phyloP scores from a whole-genome alignment of 2,888 invertebrate genomes.

The Polydesmus complanatus region DNA sequence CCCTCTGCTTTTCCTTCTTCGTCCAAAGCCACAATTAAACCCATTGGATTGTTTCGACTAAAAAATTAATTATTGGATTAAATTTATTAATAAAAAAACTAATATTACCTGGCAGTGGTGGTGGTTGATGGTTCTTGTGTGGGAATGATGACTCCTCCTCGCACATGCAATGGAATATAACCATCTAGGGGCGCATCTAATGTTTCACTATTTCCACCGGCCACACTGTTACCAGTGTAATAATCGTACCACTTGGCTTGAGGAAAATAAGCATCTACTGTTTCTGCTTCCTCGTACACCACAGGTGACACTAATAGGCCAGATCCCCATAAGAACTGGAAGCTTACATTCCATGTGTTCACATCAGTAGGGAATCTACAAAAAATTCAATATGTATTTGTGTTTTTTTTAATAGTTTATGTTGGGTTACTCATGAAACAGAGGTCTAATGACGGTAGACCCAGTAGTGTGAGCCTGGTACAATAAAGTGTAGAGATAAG shows the following conservation, averaged over 20 bases:
- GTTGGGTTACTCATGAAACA: constrained; percentile 28
- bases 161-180: constrained; percentile 22
- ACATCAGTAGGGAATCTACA: constrained; percentile 25
- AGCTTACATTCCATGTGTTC: constrained; percentile 24
- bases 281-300: constrained; percentile 21
- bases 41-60: constrained; percentile 22
- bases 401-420: background rate
- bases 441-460: constrained; percentile 29
- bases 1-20: constrained; percentile 23
- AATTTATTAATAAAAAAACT: background rate
- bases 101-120: constrained; percentile 21
- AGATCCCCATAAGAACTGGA: constrained; percentile 32
- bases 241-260: constrained; percentile 27
- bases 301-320: constrained; percentile 30
- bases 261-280: constrained; percentile 28
- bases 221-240: constrained; percentile 16
- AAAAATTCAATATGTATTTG: background rate
- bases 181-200: constrained; percentile 20
- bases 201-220: background rate
- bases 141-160: constrained; percentile 26
- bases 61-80: background rate
- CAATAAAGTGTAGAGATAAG: constrained; percentile 37
- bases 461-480: constrained; percentile 30
- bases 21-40: constrained; percentile 26
- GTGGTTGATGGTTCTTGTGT: constrained; percentile 23